Evolutionary conservation across 2,888 invertebrate genomes (phyloP).

Genomic region (Stenurella melanura): DNA sequence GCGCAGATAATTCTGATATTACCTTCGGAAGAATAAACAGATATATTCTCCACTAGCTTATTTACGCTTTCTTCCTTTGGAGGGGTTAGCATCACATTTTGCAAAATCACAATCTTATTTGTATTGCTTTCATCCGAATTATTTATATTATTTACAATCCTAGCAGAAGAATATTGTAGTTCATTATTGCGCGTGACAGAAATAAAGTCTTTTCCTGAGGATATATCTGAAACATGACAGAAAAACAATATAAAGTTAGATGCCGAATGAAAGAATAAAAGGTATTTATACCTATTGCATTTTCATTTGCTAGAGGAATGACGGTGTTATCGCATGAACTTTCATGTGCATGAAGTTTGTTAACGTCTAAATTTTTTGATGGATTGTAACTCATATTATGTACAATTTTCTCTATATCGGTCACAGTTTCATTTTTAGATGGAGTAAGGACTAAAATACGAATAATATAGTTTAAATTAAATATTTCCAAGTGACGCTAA

Average conservation of each 20-base stretch:
- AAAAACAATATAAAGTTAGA: too few relatives aligned
- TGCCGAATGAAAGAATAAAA: not conserved
- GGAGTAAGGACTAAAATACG: not conserved
- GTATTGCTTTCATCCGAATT: not conserved
- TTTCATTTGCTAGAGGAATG: not conserved
- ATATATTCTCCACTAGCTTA: not conserved
- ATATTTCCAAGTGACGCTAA: not conserved
- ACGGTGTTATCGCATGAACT: not conserved
- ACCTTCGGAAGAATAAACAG: not conserved
- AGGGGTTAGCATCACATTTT: not conserved
- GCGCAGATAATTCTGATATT: not conserved
- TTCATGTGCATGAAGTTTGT: not conserved
- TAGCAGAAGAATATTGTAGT: not conserved
- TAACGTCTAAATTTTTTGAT: not conserved
- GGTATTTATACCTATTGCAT: not conserved
- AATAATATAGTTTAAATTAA: not conserved
- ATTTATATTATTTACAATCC: not conserved
- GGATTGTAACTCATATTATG: not conserved
- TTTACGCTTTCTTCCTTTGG: not conserved
- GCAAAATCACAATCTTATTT: not conserved
- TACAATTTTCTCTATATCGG: not conserved
- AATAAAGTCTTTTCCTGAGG: not conserved
- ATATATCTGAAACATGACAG: not conserved
- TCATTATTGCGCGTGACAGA: not conserved
- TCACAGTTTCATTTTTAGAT: not conserved